phyloP scores from a whole-genome alignment of 2,113 vertebrate genomes.

The Coptodon rendalli region DNA sequence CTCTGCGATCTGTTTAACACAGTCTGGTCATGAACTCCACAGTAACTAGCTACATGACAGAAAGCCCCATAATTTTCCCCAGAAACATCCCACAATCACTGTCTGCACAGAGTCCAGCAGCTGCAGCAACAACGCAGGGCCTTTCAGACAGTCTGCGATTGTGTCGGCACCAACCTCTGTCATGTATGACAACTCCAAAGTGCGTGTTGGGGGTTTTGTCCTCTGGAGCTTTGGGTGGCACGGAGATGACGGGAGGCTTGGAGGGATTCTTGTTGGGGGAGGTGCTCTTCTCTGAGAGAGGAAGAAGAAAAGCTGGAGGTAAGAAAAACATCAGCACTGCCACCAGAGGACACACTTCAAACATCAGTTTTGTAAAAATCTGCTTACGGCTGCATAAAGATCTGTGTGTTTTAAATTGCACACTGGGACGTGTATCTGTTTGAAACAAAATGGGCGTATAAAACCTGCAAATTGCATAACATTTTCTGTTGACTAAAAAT shows the following conservation, averaged over 20 bases:
- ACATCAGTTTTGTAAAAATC: slow-evolving; percentile 12
- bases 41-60: not conserved
- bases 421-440: not conserved
- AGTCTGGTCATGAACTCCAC: not conserved
- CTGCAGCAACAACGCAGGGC: not conserved
- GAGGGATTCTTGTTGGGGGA: slow-evolving; percentile 78
- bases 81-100: not conserved
- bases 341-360: slow-evolving; percentile 1
- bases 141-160: not conserved
- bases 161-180: slow-evolving; percentile 76
- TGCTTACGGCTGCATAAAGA: not conserved
- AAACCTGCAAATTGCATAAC: not conserved
- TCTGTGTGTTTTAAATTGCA: not conserved
- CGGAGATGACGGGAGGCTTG: slow-evolving; percentile 70
- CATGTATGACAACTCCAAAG: slow-evolving; percentile 86
- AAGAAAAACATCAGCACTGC: slow-evolving; percentile 5
- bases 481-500: not conserved
- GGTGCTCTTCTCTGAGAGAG: slow-evolving; percentile 75
- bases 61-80: not conserved
- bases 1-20: not conserved
- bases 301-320: not conserved
- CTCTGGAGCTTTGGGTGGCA: slow-evolving; percentile 71
- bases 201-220: slow-evolving; percentile 75
- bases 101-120: not conserved
- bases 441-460: not conserved